Base-by-base conservation (phyloP, 2,797 vertebrate species). In the Phoxinus dragarum region DNA sequence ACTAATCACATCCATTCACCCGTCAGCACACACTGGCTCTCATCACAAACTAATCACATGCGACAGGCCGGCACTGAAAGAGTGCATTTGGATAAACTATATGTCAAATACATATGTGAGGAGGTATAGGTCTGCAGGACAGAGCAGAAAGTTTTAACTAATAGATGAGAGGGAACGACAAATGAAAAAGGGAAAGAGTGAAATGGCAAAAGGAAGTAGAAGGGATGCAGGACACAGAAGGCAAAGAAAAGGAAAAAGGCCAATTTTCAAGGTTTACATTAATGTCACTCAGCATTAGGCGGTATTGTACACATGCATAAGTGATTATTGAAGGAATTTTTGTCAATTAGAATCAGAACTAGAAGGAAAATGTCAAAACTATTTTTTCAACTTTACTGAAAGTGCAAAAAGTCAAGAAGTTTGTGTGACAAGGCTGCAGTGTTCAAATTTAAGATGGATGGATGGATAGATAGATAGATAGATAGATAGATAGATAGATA, bases 1-100 rank as follows among this genome's bases (percentile, higher is more conserved):
- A 89, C 74, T 80, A 59, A 81, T 86, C 68, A 49, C 34, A 31
- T 75, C 42, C 75, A 73, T 42, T 75, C 78, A 83, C 76, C 56
- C 84, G 67, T 59, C 19, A 74, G 69, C 52, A 40, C 71, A 75
- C 47, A 38, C 76, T 86, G 74, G 34, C 76, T 84, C 54, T 86
- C 59, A 83, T 78, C 49, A 54, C 64, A 47, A 69, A 80, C 61
- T 64, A 75, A 83, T 85, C 34, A 75, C 31, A 64, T 34, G 27
- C 64, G 73, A 76, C 73, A 77, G 42, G 81, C 2, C 23, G 8
- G 47, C 47, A 42, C 76, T 44, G 36, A 82, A 81, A n/a, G 47
- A 75, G 71, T 71, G 27, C 66, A 42, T 83, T 75, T 80, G 23
- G 21, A 79, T 59, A 31, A 84, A 71, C 19, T 64, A 69, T 64